Evolutionary conservation across 2,888 invertebrate genomes (phyloP).

Genomic region (Euspilapteryx auroguttella): DNA sequence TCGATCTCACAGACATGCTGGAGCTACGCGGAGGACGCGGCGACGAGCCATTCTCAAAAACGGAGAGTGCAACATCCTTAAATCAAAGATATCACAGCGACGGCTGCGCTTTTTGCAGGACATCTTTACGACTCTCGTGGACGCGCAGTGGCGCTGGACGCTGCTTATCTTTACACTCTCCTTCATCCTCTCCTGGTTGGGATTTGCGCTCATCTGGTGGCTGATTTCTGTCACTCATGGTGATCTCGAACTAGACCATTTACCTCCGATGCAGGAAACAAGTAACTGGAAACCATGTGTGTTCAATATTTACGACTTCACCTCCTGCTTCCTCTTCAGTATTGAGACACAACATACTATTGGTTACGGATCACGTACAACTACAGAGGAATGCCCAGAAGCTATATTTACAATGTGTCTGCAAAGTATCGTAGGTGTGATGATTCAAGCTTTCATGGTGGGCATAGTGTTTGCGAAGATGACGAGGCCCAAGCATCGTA

Average conservation of each 20-base stretch:
- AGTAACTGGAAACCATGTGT: slow-evolving; percentile 79
- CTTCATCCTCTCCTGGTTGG: slow-evolving; percentile 84
- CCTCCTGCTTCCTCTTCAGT: slow-evolving; percentile 88
- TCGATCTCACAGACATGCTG: slow-evolving; percentile 67
- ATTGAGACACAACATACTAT: slow-evolving; percentile 93
- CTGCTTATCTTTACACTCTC: slow-evolving; percentile 82
- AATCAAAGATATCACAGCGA: slow-evolving; percentile 82
- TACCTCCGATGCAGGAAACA: slow-evolving; percentile 44
- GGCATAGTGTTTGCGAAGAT: slow-evolving; percentile 89
- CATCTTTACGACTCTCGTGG: slow-evolving; percentile 87
- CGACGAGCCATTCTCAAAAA: slow-evolving; percentile 90
- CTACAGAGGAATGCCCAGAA: slow-evolving; percentile 87
- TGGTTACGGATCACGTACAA: slow-evolving; percentile 84
- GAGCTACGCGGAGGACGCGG: slow-evolving; percentile 66
- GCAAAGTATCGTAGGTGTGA: slow-evolving; percentile 85
- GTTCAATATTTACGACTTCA: slow-evolving; percentile 77
- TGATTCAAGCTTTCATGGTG: slow-evolving; percentile 80
- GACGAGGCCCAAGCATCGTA: slow-evolving; percentile 87
- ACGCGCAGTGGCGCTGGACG: slow-evolving; percentile 92
- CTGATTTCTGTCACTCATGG: slow-evolving; percentile 84
- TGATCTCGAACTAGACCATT: slow-evolving; percentile 69
- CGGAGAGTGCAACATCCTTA: slow-evolving; percentile 94
- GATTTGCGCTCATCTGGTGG: slow-evolving; percentile 87
- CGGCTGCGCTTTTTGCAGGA: slow-evolving; percentile 77
- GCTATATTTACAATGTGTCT: slow-evolving; percentile 88